Percentiles rank a stretch among this genome's conserved stretches.
These are phyloP conservation scores for Catocala fraxini DNA, from an alignment of 2,888 invertebrate species.

Conservation along the genomic window DNA sequence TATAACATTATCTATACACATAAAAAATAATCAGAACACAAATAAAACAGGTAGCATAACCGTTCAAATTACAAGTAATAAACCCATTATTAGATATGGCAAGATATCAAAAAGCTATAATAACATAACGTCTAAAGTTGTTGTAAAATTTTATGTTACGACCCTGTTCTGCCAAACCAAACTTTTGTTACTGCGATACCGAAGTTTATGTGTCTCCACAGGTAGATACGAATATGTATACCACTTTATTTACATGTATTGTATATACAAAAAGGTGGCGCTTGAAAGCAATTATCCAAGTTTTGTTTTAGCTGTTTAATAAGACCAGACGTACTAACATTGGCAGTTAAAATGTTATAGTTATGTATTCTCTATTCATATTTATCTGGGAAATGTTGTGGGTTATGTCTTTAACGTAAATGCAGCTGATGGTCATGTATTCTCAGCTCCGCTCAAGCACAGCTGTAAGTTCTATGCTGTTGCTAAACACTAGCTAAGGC, in stretches of 20 bases:
- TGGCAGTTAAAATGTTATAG: too few relatives aligned
- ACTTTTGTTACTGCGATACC: slow-evolving; percentile 74
- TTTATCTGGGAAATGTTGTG: too few relatives aligned
- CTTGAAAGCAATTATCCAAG: too few relatives aligned
- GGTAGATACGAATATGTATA: slow-evolving; percentile 34
- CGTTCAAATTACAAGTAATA: slow-evolving; percentile 74
- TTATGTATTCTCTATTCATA: too few relatives aligned
- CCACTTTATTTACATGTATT: slow-evolving; percentile 11
- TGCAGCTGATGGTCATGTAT: too few relatives aligned
- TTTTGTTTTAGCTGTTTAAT: too few relatives aligned
- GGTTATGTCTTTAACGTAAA: too few relatives aligned
- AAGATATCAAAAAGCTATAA: slow-evolving; percentile 83
- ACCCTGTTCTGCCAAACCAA: slow-evolving; percentile 75
- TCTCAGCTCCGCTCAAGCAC: too few relatives aligned
- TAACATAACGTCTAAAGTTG: slow-evolving; percentile 78
- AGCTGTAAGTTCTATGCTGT: too few relatives aligned
- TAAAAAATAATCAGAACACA: slow-evolving; percentile 39
- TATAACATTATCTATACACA: neutral
- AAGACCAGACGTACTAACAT: too few relatives aligned
- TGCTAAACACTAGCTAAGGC: too few relatives aligned
- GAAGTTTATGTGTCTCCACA: slow-evolving; percentile 66
- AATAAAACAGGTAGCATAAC: slow-evolving; percentile 62
- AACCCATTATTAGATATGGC: slow-evolving; percentile 78
- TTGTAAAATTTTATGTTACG: slow-evolving; percentile 85
- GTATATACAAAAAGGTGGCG: too few relatives aligned